Percentiles rank a stretch among this genome's conserved stretches.
Evolutionary conservation across 35 echinoderm and acorn worm genomes (phyloP).

Genomic region (Lytechinus pictus): DNA sequence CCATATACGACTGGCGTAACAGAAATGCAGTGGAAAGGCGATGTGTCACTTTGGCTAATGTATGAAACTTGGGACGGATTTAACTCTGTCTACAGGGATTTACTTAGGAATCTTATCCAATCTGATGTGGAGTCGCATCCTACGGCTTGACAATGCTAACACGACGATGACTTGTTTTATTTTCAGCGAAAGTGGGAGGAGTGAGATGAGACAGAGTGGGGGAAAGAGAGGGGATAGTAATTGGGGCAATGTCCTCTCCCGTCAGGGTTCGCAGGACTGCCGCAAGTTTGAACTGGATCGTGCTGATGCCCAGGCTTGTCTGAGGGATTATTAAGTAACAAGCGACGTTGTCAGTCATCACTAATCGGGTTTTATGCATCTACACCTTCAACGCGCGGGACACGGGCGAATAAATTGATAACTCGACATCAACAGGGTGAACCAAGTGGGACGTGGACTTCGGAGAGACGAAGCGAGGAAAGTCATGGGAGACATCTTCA

Average conservation of each 20-base stretch:
- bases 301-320: conserved; percentile 45
- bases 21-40: not conserved
- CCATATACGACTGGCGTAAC: not conserved
- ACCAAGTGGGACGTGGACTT: not conserved
- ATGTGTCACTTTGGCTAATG: conserved; percentile 10
- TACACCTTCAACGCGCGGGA: conserved; percentile 46
- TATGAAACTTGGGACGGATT: conserved; percentile 11
- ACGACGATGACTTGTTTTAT: conserved; percentile 16
- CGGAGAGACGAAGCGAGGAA: not conserved
- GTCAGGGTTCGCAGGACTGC: conserved; percentile 29
- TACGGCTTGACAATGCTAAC: conserved; percentile 47
- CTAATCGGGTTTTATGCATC: conserved; percentile 51
- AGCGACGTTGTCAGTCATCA: conserved; percentile 52
- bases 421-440: conserved; percentile 34
- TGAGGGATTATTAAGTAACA: conserved; percentile 56
- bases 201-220: not conserved
- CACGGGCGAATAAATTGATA: conserved; percentile 48
- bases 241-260: conserved; percentile 44
- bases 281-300: conserved; percentile 12
- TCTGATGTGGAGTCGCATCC: conserved; percentile 20
- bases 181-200: not conserved
- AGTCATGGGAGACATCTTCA: not conserved
- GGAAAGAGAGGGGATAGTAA: not conserved
- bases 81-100: not conserved
- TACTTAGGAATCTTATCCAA: conserved; percentile 4